These are phyloP conservation scores for Lydus trimaculatus DNA, from an alignment of 2,888 invertebrate genomes.

Conservation along the genomic window DNA sequence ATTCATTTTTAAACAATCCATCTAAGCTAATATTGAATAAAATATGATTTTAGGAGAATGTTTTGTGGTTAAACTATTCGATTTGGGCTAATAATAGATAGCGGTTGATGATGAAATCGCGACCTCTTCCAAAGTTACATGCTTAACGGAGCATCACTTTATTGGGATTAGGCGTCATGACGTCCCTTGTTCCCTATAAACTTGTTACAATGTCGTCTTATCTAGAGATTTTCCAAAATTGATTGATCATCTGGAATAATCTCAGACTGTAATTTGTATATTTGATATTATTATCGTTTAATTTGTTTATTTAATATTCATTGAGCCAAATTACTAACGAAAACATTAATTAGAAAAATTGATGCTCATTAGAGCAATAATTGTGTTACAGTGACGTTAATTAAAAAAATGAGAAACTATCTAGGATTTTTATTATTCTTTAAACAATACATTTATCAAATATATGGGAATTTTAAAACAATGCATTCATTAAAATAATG, in stretches of 20 bases:
- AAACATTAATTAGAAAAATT: no score
- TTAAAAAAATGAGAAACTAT: no score
- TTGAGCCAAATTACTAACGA: no score
- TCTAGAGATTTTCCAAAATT: background rate
- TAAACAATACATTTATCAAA: background rate
- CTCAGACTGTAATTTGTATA: background rate
- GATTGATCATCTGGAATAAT: conserved; percentile 1
- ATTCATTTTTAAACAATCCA: background rate
- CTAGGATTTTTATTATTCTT: background rate
- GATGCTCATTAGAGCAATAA: no score
- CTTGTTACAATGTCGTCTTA: background rate
- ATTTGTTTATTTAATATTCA: no score
- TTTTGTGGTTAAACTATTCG: conserved; percentile 20
- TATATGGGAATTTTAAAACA: background rate
- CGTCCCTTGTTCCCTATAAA: background rate
- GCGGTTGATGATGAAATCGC: conserved; percentile 45
- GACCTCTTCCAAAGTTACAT: conserved; percentile 36
- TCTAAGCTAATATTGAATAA: background rate
- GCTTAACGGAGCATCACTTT: conserved; percentile 39
- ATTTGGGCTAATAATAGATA: conserved; percentile 46
- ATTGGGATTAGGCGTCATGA: background rate
- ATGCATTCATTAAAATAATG: background rate
- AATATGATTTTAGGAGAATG: conserved; percentile 13
- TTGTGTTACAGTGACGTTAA: no score
- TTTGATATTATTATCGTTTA: background rate